These are phyloP conservation scores for Petrolisthes manimaculis DNA, from an alignment of 2,888 invertebrate species.

Conservation along the genomic window DNA sequence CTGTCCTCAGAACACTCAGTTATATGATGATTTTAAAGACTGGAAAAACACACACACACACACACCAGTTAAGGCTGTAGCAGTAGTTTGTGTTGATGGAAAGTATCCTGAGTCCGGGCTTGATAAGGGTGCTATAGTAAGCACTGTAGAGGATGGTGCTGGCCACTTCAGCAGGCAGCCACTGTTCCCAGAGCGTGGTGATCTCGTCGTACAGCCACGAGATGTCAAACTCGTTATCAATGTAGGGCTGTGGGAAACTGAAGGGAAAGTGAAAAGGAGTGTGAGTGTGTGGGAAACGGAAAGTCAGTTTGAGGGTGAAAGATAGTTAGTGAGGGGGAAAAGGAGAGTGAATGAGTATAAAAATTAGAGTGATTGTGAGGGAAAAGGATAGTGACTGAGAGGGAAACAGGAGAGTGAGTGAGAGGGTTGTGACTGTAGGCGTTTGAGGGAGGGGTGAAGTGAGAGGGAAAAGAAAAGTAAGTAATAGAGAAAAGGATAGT, in stretches of 20 bases:
- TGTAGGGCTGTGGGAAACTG: conserved; percentile 64
- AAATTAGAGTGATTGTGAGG: neutral
- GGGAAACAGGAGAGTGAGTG: too few relatives aligned
- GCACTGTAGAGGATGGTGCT: conserved; percentile 50
- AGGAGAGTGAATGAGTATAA: neutral
- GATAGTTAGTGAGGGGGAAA: neutral
- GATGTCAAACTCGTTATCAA: conserved; percentile 63
- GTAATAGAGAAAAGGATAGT: too few relatives aligned
- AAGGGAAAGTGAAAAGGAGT: neutral
- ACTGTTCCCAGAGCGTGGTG: conserved; percentile 54
- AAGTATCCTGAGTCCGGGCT: conserved; percentile 71
- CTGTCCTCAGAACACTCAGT: too few relatives aligned
- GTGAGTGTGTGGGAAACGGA: too few relatives aligned
- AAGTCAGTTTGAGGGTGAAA: neutral
- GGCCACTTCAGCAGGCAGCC: conserved; percentile 63
- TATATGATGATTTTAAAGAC: too few relatives aligned
- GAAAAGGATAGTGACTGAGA: too few relatives aligned
- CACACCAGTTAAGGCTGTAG: conserved; percentile 71
- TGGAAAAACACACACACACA: too few relatives aligned
- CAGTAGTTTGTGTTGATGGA: conserved; percentile 74
- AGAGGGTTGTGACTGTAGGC: too few relatives aligned
- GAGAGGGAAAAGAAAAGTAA: too few relatives aligned
- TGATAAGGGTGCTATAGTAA: conserved; percentile 69
- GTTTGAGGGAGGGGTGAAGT: too few relatives aligned
- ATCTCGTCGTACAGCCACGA: conserved; percentile 64